Evolutionary conservation across 2,113 vertebrate genomes (phyloP).

Genomic region (Nycticorax nycticorax): DNA sequence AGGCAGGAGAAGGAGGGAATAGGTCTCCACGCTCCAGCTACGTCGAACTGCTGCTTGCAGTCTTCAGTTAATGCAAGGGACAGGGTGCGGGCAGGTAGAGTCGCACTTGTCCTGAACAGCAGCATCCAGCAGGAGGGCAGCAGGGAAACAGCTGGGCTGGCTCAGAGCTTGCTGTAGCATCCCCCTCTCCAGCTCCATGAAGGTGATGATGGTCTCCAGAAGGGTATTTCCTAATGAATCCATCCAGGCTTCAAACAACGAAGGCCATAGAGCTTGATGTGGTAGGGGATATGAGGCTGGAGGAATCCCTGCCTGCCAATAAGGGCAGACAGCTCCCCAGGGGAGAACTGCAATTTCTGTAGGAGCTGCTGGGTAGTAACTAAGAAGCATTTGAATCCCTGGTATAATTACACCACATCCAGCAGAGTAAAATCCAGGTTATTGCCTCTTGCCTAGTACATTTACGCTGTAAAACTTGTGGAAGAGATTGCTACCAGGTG

Average conservation of each 20-base stretch:
- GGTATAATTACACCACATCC: background rate
- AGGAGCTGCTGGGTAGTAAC: background rate
- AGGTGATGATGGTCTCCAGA: background rate
- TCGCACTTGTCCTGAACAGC: background rate
- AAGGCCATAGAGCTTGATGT: background rate
- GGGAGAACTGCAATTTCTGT: background rate
- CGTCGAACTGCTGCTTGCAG: fast-evolving
- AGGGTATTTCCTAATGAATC: background rate
- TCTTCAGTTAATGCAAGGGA: background rate
- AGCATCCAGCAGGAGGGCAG: background rate
- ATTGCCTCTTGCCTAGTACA: background rate
- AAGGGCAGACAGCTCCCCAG: background rate
- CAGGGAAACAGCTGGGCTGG: background rate
- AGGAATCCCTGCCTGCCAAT: background rate
- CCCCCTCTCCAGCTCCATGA: fast-evolving
- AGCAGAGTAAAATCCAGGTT: background rate
- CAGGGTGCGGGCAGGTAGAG: background rate
- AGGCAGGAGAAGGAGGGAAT: background rate
- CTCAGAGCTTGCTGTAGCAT: background rate
- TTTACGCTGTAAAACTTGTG: background rate
- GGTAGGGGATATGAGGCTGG: background rate
- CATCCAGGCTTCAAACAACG: background rate
- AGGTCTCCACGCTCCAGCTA: fast-evolving
- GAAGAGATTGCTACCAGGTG: background rate
- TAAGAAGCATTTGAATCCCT: background rate